Evolutionary conservation across 2,797 vertebrate species (phyloP).

Genomic region (Semaprochilodus insignis): DNA sequence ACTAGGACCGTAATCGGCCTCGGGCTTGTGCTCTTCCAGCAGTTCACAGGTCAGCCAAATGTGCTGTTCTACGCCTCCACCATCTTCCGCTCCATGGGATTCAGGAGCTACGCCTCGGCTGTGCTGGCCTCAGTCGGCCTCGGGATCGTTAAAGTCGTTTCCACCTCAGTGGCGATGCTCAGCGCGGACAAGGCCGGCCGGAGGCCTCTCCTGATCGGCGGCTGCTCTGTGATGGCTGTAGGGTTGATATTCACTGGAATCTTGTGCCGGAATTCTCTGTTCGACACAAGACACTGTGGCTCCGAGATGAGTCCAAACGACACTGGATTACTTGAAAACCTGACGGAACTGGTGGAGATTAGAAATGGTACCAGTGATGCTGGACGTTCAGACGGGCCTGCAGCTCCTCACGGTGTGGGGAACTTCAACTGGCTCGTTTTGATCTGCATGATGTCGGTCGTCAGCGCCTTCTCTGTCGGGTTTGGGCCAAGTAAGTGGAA

Average conservation of each 20-base stretch:
- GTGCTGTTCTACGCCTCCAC: constrained; percentile 91
- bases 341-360: constrained; percentile 1
- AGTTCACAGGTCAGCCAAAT: constrained; percentile 93
- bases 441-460: constrained; percentile 88
- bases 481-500: constrained; percentile 92
- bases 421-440: constrained; percentile 84
- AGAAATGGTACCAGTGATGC: not conserved
- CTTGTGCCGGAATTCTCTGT: constrained; percentile 70
- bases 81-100: constrained; percentile 87
- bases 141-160: constrained; percentile 84
- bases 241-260: constrained; percentile 83
- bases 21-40: constrained; percentile 90
- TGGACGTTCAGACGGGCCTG: not conserved
- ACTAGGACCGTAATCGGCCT: constrained; percentile 84
- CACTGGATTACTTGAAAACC: constrained; percentile 38
- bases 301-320: constrained; percentile 41
- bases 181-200: constrained; percentile 87
- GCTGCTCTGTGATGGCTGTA: constrained; percentile 86
- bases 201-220: constrained; percentile 83
- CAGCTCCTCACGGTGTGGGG: not conserved
- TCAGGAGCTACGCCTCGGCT: constrained; percentile 82
- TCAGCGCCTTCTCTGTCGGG: constrained; percentile 89
- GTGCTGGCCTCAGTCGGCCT: constrained; percentile 89
- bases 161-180: constrained; percentile 83
- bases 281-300: constrained; percentile 72